phyloP scores from a whole-genome alignment of 2,888 invertebrate genomes.

The Gastrophysa polygoni region DNA sequence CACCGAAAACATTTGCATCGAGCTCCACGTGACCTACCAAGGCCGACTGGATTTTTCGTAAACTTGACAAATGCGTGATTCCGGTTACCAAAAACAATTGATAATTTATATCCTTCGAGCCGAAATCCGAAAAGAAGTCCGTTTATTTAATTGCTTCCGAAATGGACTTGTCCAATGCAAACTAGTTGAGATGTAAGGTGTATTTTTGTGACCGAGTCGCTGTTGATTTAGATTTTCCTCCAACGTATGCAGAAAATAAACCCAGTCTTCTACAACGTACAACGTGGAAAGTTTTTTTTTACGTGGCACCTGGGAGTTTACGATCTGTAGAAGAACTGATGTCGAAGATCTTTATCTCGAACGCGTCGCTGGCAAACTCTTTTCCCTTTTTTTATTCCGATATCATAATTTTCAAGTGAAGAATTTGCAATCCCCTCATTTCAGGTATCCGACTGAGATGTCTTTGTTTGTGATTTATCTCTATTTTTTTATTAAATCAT shows the following conservation, averaged over 20 bases:
- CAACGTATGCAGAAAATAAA: too few relatives aligned
- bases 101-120: constrained; percentile 40
- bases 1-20: constrained; percentile 37
- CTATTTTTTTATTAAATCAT: too few relatives aligned
- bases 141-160: background rate
- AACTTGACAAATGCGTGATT: constrained; percentile 44
- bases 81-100: constrained; percentile 42
- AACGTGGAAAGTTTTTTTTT: background rate
- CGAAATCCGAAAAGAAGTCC: background rate
- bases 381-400: constrained; percentile 38
- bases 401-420: constrained; percentile 41
- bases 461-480: too few relatives aligned
- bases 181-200: background rate
- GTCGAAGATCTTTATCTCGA: constrained; percentile 44
- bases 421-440: constrained; percentile 1
- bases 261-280: too few relatives aligned
- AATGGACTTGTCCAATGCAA: background rate
- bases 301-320: constrained; percentile 26
- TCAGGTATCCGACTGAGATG: too few relatives aligned
- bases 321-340: constrained; percentile 47
- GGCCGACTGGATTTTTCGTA: constrained; percentile 47
- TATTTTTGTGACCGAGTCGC: too few relatives aligned
- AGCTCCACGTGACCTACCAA: constrained; percentile 43
- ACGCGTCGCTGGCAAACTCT: constrained; percentile 39
- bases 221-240: too few relatives aligned